Evolutionary conservation across 1,140 invertebrate genomes (phyloP).

Genomic region (Cydia fagiglandana): DNA sequence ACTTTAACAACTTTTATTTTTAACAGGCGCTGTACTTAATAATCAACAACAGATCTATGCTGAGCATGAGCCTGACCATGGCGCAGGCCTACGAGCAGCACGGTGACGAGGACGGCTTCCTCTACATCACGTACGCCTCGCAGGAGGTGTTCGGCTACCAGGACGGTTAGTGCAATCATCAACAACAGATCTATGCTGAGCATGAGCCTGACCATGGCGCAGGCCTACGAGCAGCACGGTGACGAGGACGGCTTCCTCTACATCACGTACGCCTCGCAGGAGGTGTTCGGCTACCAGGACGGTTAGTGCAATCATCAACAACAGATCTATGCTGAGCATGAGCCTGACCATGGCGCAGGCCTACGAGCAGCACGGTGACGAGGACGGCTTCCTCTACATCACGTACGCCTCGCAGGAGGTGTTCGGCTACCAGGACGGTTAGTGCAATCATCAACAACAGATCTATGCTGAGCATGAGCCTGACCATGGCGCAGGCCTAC

Average conservation of each 20-base stretch:
- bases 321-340: conserved; percentile 89
- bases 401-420: conserved; percentile 94
- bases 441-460: conserved; percentile 33
- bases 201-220: too few relatives aligned
- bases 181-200: too few relatives aligned
- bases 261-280: too few relatives aligned
- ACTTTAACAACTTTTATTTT: conserved; percentile 45
- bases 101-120: conserved; percentile 89
- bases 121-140: conserved; percentile 92
- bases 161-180: conserved; percentile 53
- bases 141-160: conserved; percentile 90
- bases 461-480: neutral
- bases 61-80: conserved; percentile 88
- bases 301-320: conserved; percentile 83
- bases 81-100: conserved; percentile 88
- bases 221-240: too few relatives aligned
- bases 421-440: conserved; percentile 83
- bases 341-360: conserved; percentile 89
- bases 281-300: too few relatives aligned
- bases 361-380: conserved; percentile 86
- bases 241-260: too few relatives aligned
- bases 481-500: conserved; percentile 89
- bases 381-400: conserved; percentile 91
- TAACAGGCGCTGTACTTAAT: conserved; percentile 90
- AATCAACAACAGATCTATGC: conserved; percentile 90